Evolutionary conservation across 2,888 invertebrate genomes (phyloP), one percentile per base, ranked within the genome.

Genomic region (Drosophila mettleri): DNA sequence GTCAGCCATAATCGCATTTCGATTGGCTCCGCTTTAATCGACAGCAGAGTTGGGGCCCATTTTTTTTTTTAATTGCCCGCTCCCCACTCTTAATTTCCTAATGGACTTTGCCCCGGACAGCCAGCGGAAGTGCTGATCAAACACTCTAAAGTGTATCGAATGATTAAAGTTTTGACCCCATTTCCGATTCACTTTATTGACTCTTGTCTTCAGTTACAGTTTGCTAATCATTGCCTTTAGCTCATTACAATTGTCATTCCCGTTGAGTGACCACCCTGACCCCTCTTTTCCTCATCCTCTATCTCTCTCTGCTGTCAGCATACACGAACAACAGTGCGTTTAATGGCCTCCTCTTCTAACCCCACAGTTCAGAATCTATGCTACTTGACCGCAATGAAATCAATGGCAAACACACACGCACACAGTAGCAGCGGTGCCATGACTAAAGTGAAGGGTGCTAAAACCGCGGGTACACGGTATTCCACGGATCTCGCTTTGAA

Each of bases 301-400:
- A n/a, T 33, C 12, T 31, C 16, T 33, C 12, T 12, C 6, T 20
- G 14, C 14, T 22, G 16, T 29, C 22, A 41, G 39, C 48, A 20
- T 29, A 22, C 9, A 22, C 9, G 49, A 41, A 49, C 53, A 58
- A 63, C 59, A 62, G 43, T 65, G 64, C 59, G 48, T 49, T 62
- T 80, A 80, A 83, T 67, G 68, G 62, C 61, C 58, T 18, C 10
- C 31, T 20, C 10, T 16, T 9, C 10, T 18, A 22, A 3, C 33
- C 16, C 33, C 22, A 8, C 20, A 51, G 33, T 49, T 57, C 14
- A 33, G 3, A 48, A 36, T 39, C 66, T 22, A 64, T 70, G 59
- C 71, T 72, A 69, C 68, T 77, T 74, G 69, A 68, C 87, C 87
- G 72, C 85, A 88, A 81, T 73, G 65, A 62, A 77, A 69, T 77